Conservation (phyloP, 2,113 vertebrate genomes). For the Galemys pyrenaicus region DNA sequence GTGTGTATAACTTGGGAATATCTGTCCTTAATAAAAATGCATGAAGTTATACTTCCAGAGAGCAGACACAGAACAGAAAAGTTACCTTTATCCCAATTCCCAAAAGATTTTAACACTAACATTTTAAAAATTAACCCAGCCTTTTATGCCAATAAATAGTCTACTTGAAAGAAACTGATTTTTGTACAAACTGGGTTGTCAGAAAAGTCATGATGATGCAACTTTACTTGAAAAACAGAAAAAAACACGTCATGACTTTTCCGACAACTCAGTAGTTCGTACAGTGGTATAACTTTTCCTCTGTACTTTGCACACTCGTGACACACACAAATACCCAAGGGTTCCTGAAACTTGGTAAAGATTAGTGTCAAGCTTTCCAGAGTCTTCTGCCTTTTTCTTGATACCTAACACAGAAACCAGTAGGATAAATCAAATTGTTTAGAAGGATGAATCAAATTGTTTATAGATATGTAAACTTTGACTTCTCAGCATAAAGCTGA, state of each 20-base stretch:
- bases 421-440: not conserved
- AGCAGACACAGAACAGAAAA: not conserved
- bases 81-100: not conserved
- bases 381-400: constrained; percentile 16
- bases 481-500: not conserved
- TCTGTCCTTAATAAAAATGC: not conserved
- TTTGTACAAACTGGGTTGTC: no score
- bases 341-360: not conserved
- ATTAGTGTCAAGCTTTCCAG: not conserved
- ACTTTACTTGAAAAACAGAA: not conserved
- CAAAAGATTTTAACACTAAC: not conserved
- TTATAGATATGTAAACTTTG: not conserved
- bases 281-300: not conserved
- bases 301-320: not conserved
- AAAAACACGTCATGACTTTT: no score
- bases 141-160: not conserved
- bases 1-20: not conserved
- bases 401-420: not conserved
- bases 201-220: no score
- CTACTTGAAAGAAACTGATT: not conserved
- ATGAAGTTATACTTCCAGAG: not conserved
- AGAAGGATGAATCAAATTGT: not conserved
- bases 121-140: not conserved
- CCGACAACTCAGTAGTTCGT: not conserved
- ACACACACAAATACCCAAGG: not conserved